Conservation (phyloP, 2,888 invertebrate species). For the Microctonus brassicae region DNA sequence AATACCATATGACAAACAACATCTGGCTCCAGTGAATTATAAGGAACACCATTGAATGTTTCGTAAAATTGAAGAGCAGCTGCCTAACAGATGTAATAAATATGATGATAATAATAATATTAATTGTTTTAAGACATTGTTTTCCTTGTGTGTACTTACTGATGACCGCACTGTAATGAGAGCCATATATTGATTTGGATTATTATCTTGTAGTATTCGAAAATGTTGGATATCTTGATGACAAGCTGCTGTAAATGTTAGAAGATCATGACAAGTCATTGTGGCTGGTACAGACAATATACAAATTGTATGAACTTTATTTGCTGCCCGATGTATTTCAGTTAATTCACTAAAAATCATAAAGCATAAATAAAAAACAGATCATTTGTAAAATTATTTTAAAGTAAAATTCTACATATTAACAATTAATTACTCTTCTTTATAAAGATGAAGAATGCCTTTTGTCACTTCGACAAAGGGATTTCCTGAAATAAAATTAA, state of each 20-base stretch:
- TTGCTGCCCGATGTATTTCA: constrained; percentile 76
- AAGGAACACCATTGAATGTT: constrained; percentile 92
- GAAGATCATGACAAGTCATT: constrained; percentile 91
- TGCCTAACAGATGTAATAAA: constrained; percentile 69
- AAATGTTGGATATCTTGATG: constrained; percentile 91
- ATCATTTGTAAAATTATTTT: no score
- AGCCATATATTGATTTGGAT: constrained; percentile 98
- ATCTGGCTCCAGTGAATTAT: constrained; percentile 93
- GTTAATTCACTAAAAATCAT: constrained; percentile 78
- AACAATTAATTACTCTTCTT: constrained; percentile 83
- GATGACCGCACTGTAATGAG: constrained; percentile 80
- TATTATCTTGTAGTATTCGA: constrained; percentile 90
- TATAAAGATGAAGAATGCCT: constrained; percentile 96
- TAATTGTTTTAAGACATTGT: background rate
- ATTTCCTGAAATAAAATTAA: constrained; percentile 91
- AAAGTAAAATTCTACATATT: no score
- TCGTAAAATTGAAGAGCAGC: constrained; percentile 93
- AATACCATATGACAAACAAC: constrained; percentile 94
- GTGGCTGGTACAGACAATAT: constrained; percentile 91
- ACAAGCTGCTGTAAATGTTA: constrained; percentile 95
- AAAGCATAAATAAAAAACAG: background rate
- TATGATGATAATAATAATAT: background rate
- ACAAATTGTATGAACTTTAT: constrained; percentile 86
- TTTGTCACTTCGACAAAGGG: constrained; percentile 97
- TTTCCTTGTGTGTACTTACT: constrained; percentile 48